phyloP scores from a whole-genome alignment of 2,113 vertebrate genomes.

The Cephalopterus ornatus region DNA sequence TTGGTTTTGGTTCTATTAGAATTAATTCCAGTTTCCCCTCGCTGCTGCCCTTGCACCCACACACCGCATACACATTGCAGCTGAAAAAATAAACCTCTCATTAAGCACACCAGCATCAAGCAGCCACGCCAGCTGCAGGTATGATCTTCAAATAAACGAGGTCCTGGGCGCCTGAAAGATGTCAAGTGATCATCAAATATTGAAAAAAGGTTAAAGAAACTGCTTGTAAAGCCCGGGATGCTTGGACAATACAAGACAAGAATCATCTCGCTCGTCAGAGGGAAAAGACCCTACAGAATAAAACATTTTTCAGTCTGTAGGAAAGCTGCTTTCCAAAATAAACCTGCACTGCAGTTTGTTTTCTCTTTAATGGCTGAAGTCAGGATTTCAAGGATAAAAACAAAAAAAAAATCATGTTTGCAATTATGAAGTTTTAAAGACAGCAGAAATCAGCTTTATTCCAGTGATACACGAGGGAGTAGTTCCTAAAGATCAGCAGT shows the following conservation, averaged over 20 bases:
- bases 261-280: not conserved
- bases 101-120: not conserved
- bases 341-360: not conserved
- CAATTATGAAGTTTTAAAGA: not conserved
- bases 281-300: not conserved
- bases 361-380: not conserved
- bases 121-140: not conserved
- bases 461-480: not conserved
- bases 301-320: not conserved
- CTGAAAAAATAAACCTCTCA: not conserved
- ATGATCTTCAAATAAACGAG: not conserved
- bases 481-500: not conserved
- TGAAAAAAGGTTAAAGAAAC: not conserved
- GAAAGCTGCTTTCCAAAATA: not conserved
- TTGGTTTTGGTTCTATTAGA: not conserved
- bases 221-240: not conserved
- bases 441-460: not conserved
- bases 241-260: not conserved
- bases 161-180: not conserved
- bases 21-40: not conserved
- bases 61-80: fast-evolving
- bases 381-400: not conserved
- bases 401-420: not conserved
- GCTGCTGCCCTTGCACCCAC: not conserved
- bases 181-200: not conserved